A percentile compares a stretch with the other conserved stretches of the same genome.
phyloP scores from a whole-genome alignment of 2,113 vertebrate genomes.

The Dipodomys ordii region DNA sequence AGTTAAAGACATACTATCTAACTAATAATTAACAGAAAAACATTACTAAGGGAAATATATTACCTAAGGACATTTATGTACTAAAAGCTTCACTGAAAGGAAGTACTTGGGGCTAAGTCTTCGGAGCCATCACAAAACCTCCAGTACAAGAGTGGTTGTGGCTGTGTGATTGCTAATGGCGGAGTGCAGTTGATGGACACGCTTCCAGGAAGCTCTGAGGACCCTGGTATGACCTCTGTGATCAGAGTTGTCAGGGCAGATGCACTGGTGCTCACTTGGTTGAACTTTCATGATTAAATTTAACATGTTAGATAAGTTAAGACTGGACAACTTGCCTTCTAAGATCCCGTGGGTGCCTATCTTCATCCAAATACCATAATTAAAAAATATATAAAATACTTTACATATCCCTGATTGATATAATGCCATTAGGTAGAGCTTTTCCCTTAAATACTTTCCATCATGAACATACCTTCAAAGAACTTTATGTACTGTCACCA shows the following conservation, averaged over 20 bases:
- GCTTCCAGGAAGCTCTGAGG: neutral
- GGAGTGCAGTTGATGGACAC: neutral
- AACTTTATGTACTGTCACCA: neutral
- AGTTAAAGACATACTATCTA: neutral
- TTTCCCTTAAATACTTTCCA: neutral
- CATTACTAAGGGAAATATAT: neutral
- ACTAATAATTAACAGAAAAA: neutral
- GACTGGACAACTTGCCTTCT: neutral
- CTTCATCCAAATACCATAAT: constrained; percentile 9
- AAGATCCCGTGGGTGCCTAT: neutral
- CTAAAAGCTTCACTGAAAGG: neutral
- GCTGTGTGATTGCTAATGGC: neutral
- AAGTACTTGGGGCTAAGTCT: neutral
- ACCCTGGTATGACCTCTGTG: neutral
- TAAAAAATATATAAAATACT: neutral
- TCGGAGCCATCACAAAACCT: neutral
- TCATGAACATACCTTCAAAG: neutral
- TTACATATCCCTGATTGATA: neutral
- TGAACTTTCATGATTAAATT: constrained; percentile 20
- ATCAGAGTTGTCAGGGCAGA: neutral
- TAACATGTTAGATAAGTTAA: neutral
- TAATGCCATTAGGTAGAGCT: neutral
- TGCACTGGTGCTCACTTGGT: neutral
- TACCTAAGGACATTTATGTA: neutral
- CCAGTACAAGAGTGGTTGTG: neutral